Evolutionary conservation across 2,888 invertebrate genomes (phyloP), one percentile per base, ranked within the genome.

Genomic region (Drosophila rubida): DNA sequence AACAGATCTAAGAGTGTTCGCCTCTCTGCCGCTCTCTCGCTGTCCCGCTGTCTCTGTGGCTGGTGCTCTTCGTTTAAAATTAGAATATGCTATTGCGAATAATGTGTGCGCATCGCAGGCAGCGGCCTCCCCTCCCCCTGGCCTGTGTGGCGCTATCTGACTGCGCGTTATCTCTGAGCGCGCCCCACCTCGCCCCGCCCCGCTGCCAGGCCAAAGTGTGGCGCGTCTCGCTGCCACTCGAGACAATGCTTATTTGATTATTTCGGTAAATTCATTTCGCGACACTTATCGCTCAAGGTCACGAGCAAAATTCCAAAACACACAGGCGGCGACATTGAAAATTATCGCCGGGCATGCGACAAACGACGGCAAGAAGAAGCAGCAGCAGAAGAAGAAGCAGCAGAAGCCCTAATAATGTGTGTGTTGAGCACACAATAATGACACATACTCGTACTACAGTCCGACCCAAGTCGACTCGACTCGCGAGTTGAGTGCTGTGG

Each of bases 251-350:
- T 77, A 79, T 85, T 77, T 87, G 74, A 83, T 83, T 85, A 83
- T 83, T 83, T 83, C 66, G 83, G 72, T 86, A 80, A 87, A 87
- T 85, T 86, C 75, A 77, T 87, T 86, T 87, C 59, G 80, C 80
- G 74, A 86, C 74, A 80, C 80, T 85, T 90, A 89, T 89, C 90
- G 88, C 74, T 87, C 89, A 89, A 89, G 90, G 89, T 90, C 89
- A 90, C 87, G 83, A 88, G 80, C 89, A 77, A 85, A 89, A 86
- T 88, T 80, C 76, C 72, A 80, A 79, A 77, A 75, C 68, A 73
- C 58, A 60, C 75, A 76, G 71, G 63, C 84, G 71, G 65, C 78
- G 88, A 83, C 88, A 84, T 88, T 86, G 84, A 88, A 83, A 80
- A 76, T 75, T 76, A 87, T 82, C 78, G 75, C 68, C 64, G 53